phyloP scores from a whole-genome alignment of 2,888 invertebrate genomes.

The Brachylomia viminalis region DNA sequence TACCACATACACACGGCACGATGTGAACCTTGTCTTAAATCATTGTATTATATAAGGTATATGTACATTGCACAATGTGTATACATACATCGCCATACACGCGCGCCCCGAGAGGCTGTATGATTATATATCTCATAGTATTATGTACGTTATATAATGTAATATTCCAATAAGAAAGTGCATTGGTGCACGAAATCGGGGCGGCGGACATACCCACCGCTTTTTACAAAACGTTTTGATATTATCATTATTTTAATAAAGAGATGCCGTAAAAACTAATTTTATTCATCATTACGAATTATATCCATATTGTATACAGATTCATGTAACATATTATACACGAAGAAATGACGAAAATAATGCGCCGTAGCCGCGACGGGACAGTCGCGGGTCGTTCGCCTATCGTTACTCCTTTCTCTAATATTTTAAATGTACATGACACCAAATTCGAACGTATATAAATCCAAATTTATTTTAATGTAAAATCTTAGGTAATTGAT shows the following conservation, averaged over 20 bases:
- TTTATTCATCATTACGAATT: conserved; percentile 90
- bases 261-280: conserved; percentile 91
- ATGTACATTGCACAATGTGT: conserved; percentile 94
- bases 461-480: conserved; percentile 91
- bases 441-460: conserved; percentile 91
- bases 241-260: conserved; percentile 90
- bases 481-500: conserved; percentile 91
- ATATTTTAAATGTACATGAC: conserved; percentile 91
- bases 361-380: conserved; percentile 85
- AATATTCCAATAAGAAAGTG: conserved; percentile 91
- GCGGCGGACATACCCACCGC: conserved; percentile 89
- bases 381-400: conserved; percentile 86
- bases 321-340: conserved; percentile 92
- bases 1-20: conserved; percentile 97
- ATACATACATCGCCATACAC: conserved; percentile 93
- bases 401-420: conserved; percentile 89
- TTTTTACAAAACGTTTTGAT: conserved; percentile 90
- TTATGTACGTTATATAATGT: conserved; percentile 91
- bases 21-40: conserved; percentile 97
- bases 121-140: conserved; percentile 91
- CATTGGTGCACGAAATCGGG: conserved; percentile 91
- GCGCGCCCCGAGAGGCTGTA: conserved; percentile 91
- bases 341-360: conserved; percentile 91
- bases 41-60: conserved; percentile 93
- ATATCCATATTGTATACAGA: conserved; percentile 91